A percentile compares a stretch with the other conserved stretches of the same genome.
These are phyloP conservation scores for Sinocyclocheilus grahami DNA, from an alignment of 2,113 vertebrate species.

Conservation along the genomic window DNA sequence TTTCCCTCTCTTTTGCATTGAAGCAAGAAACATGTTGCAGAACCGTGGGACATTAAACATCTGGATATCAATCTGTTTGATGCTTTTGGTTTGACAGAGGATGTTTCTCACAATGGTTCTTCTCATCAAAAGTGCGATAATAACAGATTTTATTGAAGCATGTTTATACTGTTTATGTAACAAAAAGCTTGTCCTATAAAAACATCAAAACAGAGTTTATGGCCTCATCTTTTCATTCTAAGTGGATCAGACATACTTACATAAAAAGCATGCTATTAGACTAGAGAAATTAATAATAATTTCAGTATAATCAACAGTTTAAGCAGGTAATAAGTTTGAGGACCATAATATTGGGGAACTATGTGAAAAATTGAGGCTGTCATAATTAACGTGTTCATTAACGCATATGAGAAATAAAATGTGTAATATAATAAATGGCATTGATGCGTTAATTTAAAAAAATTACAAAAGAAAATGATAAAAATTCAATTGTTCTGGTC, in stretches of 20 bases:
- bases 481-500: background rate
- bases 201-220: constrained; percentile 27
- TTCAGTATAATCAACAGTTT: no score
- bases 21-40: constrained; percentile 48
- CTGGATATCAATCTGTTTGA: constrained; percentile 47
- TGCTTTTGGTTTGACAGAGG: constrained; percentile 34
- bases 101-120: constrained; percentile 31
- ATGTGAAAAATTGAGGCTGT: no score
- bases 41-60: constrained; percentile 47
- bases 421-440: no score
- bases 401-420: no score
- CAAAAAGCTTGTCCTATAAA: constrained; percentile 24
- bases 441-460: no score
- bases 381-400: no score
- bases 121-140: constrained; percentile 22
- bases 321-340: no score
- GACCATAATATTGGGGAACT: no score
- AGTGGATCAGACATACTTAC: background rate
- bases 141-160: constrained; percentile 13
- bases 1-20: constrained; percentile 12
- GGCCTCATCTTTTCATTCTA: background rate
- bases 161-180: constrained; percentile 28
- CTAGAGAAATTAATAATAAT: background rate
- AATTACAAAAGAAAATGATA: no score
- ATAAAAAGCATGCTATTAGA: background rate